Percentiles rank a stretch among this genome's conserved stretches.
Conservation (phyloP, 2,797 vertebrate species). For the Enteromius mattozi region DNA sequence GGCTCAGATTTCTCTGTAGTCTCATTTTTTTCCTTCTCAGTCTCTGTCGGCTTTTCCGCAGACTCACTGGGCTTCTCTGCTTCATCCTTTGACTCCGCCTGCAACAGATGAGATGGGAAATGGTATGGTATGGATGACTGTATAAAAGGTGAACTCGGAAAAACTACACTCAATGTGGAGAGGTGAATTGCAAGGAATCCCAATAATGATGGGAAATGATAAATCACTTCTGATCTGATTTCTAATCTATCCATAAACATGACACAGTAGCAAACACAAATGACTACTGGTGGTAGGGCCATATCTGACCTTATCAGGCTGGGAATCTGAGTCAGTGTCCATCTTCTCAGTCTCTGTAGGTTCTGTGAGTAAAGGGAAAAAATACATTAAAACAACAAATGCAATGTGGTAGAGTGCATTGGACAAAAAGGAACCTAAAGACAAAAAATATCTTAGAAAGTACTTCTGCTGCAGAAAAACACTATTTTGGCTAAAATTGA, state of each 20-base stretch:
- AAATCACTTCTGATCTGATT: not conserved
- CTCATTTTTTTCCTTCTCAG: conserved; percentile 70
- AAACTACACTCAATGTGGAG: not conserved
- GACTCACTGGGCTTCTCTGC: conserved; percentile 79
- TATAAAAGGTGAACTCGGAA: not conserved
- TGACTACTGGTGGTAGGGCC: not conserved
- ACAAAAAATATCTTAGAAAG: not conserved
- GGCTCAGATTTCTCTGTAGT: conserved; percentile 63
- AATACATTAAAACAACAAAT: conserved; percentile 27
- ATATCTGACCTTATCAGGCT: conserved; percentile 87
- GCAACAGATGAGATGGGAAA: conserved; percentile 28
- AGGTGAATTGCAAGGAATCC: not conserved
- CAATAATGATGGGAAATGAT: not conserved
- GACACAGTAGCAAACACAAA: not conserved
- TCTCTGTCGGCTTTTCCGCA: conserved; percentile 70
- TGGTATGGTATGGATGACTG: not conserved
- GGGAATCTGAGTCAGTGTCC: conserved; percentile 88
- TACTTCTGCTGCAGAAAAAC: not conserved
- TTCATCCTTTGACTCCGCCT: conserved; percentile 82
- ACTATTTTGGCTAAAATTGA: not conserved
- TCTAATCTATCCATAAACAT: not conserved
- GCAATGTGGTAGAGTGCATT: not conserved
- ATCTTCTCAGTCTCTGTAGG: conserved; percentile 90
- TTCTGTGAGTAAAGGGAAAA: conserved; percentile 73
- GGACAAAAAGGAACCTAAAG: not conserved